A percentile compares a stretch with the other conserved stretches of the same genome.
These are phyloP conservation scores for Fringilla coelebs DNA, from an alignment of 2,797 vertebrate genomes.

Conservation along the genomic window DNA sequence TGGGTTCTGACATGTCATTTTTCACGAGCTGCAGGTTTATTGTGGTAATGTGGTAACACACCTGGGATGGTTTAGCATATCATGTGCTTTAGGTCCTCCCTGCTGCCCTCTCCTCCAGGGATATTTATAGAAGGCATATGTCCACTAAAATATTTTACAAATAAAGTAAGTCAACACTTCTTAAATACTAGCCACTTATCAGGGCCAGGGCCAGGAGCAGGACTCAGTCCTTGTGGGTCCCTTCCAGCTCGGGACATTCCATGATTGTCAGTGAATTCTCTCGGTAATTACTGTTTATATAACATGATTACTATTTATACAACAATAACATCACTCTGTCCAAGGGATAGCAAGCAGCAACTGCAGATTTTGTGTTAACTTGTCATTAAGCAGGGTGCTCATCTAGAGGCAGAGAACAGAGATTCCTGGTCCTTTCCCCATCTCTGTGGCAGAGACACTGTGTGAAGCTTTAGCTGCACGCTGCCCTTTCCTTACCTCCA, in stretches of 20 bases:
- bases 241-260: not conserved
- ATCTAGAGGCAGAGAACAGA: not conserved
- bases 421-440: not conserved
- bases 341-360: not conserved
- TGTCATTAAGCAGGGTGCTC: not conserved
- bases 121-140: not conserved
- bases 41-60: not conserved
- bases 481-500: not conserved
- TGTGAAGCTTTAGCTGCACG: not conserved
- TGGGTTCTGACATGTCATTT: not conserved
- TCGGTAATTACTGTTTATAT: not conserved
- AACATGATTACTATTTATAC: not conserved
- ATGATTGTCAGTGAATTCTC: not conserved
- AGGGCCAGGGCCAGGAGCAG: not conserved
- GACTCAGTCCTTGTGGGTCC: not conserved
- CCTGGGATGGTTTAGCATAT: not conserved
- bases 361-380: not conserved
- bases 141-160: not conserved
- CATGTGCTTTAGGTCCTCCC: not conserved
- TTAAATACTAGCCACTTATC: not conserved
- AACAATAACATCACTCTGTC: not conserved
- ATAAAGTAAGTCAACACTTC: not conserved
- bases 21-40: not conserved
- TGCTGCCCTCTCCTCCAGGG: not conserved
- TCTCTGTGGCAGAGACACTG: rapidly evolving